Percentiles rank a stretch among this genome's conserved stretches.
Evolutionary conservation across 1,140 invertebrate genomes (phyloP).

Genomic region (Drosophila hydei): DNA sequence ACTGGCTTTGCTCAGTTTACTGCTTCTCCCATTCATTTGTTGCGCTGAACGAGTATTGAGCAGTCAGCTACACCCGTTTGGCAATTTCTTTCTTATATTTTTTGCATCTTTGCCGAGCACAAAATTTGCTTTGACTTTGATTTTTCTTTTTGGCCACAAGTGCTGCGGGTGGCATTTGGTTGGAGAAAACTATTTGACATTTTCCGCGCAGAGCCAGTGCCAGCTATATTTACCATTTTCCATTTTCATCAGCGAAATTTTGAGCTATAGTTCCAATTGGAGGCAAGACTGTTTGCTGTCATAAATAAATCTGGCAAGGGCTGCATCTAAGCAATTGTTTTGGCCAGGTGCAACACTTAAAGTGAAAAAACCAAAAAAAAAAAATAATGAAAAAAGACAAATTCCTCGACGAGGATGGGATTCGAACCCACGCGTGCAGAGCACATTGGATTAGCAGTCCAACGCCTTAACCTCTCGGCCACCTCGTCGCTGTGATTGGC

Average conservation of each 20-base stretch:
- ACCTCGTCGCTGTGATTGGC: conserved; percentile 87
- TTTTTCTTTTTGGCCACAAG: conserved; percentile 55
- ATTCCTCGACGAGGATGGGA: conserved; percentile 91
- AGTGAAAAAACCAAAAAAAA: conserved; percentile 7
- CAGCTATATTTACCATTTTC: conserved; percentile 2
- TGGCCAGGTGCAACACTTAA: conserved; percentile 17
- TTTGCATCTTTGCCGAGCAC: conserved; percentile 17
- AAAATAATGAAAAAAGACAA: conserved; percentile 19
- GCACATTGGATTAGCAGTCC: conserved; percentile 91
- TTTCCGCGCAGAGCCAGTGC: conserved; percentile 11
- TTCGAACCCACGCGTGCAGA: conserved; percentile 94
- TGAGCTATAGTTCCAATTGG: conserved; percentile 7
- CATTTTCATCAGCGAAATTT: conserved; percentile 22
- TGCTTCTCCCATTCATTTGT: too few relatives aligned
- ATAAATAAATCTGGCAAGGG: conserved; percentile 18
- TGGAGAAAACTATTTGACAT: conserved; percentile 28
- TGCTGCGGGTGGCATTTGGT: conserved; percentile 15
- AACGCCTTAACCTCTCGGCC: conserved; percentile 96
- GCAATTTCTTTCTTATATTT: conserved; percentile 30
- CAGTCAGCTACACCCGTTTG: neutral
- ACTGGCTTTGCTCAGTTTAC: too few relatives aligned
- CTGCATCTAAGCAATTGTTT: neutral
- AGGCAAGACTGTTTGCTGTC: conserved; percentile 1
- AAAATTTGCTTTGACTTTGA: conserved; percentile 15
- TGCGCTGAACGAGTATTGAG: too few relatives aligned